Evolutionary conservation across 2,797 vertebrate species (phyloP).

Genomic region (Vespertilio murinus): DNA sequence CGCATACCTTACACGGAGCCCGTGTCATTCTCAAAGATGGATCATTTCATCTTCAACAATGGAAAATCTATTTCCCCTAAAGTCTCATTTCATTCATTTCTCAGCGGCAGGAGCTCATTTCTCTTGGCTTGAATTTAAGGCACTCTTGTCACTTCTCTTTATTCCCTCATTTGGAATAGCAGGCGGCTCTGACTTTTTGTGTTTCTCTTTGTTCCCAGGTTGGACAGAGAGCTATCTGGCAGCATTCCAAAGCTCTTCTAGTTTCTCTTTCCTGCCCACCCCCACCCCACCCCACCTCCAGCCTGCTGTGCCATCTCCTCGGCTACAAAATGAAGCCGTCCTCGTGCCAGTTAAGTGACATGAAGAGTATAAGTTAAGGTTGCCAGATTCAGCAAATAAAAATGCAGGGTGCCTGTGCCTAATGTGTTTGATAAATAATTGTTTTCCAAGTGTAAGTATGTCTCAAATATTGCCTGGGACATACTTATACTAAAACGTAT

Average conservation of each 20-base stretch:
- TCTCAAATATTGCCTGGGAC: neutral
- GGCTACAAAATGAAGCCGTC: neutral
- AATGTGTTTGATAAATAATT: neutral
- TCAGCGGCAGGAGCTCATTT: neutral
- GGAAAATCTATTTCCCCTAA: neutral
- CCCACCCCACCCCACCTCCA: neutral
- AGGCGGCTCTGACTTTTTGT: neutral
- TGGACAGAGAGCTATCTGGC: neutral
- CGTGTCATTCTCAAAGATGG: neutral
- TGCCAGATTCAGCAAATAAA: neutral
- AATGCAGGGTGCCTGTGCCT: neutral
- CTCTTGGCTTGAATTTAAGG: neutral
- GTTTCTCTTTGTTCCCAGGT: neutral
- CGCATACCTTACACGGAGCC: neutral
- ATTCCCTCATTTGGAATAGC: neutral
- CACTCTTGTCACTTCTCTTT: neutral
- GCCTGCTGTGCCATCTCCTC: neutral
- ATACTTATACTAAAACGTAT: neutral
- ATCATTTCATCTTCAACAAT: neutral
- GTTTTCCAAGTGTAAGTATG: neutral
- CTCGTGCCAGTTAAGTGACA: neutral
- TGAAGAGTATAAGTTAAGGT: accelerated
- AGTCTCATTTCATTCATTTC: neutral
- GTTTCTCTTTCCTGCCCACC: neutral
- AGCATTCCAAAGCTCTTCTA: neutral